Percentiles rank a stretch among this genome's conserved stretches.
These are phyloP conservation scores for Squalus acanthias DNA, from an alignment of 2,797 vertebrate genomes.

Conservation along the genomic window DNA sequence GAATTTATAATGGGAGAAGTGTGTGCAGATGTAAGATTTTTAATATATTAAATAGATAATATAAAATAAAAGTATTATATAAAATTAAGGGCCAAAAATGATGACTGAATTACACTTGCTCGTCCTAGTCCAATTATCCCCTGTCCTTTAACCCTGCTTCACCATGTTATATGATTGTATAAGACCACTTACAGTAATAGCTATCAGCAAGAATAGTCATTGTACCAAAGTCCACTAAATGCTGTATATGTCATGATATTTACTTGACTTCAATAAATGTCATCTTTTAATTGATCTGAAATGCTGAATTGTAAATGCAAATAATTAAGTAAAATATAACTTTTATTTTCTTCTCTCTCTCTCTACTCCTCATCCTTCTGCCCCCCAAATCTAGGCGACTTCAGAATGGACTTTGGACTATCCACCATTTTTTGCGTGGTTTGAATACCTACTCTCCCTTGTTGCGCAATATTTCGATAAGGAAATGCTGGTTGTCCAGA, in stretches of 20 bases:
- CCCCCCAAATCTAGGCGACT: conserved; percentile 59
- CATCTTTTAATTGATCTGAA: not conserved
- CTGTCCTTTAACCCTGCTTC: not conserved
- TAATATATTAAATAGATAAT: not conserved
- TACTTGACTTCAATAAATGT: not conserved
- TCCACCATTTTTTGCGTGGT: conserved; percentile 94
- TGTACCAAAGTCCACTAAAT: not conserved
- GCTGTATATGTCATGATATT: not conserved
- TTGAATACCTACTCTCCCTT: conserved; percentile 74
- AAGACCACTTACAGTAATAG: not conserved
- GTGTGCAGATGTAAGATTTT: not conserved
- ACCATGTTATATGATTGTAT: not conserved
- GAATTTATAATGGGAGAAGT: too few relatives aligned
- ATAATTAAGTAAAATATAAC: not conserved
- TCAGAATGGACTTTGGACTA: conserved; percentile 95
- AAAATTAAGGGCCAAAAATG: not conserved
- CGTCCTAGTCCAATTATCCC: not conserved
- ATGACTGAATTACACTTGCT: not conserved
- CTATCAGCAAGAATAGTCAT: not conserved
- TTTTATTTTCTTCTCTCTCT: conserved; percentile 25
- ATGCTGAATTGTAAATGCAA: not conserved
- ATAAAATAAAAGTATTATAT: not conserved
- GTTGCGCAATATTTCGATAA: conserved; percentile 72
- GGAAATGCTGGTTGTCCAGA: conserved; percentile 77
- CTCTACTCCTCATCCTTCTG: conserved; percentile 41